A percentile compares a stretch with the other conserved stretches of the same genome.
phyloP scores from a whole-genome alignment of 2,888 invertebrate genomes.

The Netelia melanura region DNA sequence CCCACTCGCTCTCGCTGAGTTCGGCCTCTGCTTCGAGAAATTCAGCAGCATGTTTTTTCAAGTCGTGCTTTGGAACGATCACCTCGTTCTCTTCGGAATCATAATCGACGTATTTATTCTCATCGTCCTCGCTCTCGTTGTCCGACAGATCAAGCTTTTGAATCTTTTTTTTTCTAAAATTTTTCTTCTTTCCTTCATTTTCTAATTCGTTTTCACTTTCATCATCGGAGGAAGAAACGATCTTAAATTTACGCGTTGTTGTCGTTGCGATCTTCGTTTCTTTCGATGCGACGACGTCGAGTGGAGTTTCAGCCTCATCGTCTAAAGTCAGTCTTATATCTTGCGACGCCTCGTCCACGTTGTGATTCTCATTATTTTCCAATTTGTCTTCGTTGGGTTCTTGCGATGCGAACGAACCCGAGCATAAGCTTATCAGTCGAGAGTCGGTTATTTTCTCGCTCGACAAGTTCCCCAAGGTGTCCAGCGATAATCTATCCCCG shows the following conservation, averaged over 20 bases:
- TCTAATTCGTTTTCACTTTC: conserved; percentile 77
- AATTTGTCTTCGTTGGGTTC: conserved; percentile 68
- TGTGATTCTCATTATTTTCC: conserved; percentile 51
- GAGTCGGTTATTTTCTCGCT: conserved; percentile 72
- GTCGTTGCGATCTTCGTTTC: conserved; percentile 76
- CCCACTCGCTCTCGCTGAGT: conserved; percentile 95
- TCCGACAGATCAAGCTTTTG: conserved; percentile 80
- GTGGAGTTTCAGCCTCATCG: conserved; percentile 78
- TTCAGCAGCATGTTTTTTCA: conserved; percentile 87
- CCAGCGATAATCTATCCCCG: conserved; percentile 25
- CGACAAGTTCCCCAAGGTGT: conserved; percentile 51
- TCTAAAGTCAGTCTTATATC: conserved; percentile 74
- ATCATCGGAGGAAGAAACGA: conserved; percentile 81
- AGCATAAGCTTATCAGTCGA: conserved; percentile 84
- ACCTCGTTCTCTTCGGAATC: conserved; percentile 95
- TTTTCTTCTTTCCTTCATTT: conserved; percentile 69
- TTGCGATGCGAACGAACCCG: conserved; percentile 86
- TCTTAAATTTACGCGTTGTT: conserved; percentile 72
- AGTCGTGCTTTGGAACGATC: conserved; percentile 80
- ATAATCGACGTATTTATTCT: conserved; percentile 88
- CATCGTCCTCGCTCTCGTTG: conserved; percentile 78
- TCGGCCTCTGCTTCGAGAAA: conserved; percentile 97
- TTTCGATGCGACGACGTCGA: conserved; percentile 45
- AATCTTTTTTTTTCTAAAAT: conserved; percentile 67
- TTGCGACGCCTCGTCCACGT: conserved; percentile 76